Conservation (phyloP, 2,113 vertebrate genomes). For the Lagopus leucura region DNA sequence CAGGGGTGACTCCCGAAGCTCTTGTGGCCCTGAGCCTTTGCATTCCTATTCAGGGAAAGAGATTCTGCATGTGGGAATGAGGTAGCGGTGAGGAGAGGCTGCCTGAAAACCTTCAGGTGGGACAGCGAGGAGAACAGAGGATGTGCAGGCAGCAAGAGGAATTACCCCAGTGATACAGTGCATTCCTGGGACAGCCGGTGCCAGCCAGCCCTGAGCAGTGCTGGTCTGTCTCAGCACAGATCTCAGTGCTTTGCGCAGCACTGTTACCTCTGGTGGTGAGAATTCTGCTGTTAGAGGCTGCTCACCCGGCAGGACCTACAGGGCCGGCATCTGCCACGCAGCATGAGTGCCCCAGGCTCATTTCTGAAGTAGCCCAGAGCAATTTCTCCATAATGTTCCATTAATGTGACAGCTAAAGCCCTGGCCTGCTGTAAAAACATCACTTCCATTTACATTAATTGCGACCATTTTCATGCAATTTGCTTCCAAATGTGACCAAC, state of each 20-base stretch:
- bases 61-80: background rate
- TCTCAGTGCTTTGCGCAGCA: background rate
- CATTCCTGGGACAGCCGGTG: background rate
- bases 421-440: constrained; percentile 5
- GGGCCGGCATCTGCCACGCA: background rate
- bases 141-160: background rate
- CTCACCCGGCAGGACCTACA: fast-evolving
- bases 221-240: background rate
- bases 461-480: background rate
- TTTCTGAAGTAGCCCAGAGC: constrained; percentile 22
- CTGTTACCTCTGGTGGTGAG: background rate
- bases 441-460: background rate
- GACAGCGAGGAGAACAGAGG: background rate
- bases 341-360: background rate
- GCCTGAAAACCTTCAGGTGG: background rate
- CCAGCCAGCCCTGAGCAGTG: background rate
- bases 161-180: background rate
- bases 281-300: background rate
- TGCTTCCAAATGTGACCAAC: background rate
- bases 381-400: background rate
- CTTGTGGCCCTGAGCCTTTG: background rate
- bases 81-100: background rate
- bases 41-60: background rate
- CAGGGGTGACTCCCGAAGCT: background rate
- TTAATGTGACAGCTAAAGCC: constrained; percentile 18